These are phyloP conservation scores for Phataginus tricuspis DNA, from an alignment of 2,797 vertebrate genomes.

Conservation along the genomic window DNA sequence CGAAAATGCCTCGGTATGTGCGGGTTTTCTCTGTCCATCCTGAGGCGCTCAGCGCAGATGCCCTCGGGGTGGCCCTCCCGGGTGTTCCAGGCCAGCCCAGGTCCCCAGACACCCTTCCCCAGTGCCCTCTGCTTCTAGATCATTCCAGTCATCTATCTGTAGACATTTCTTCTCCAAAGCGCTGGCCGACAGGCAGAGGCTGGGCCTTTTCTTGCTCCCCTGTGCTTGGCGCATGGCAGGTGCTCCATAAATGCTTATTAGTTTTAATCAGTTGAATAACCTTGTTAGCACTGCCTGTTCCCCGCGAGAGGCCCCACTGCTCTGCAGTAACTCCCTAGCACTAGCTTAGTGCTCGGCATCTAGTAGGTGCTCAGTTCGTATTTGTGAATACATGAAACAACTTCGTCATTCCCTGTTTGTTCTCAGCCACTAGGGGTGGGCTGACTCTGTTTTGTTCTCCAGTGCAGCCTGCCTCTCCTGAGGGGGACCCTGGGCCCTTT, in stretches of 20 bases:
- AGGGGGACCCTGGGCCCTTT: accelerated
- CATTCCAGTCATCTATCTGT: no score
- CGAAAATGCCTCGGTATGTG: not conserved
- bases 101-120: not conserved
- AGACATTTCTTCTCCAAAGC: accelerated
- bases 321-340: not conserved
- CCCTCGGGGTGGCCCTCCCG: no score
- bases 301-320: not conserved
- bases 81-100: not conserved
- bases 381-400: accelerated
- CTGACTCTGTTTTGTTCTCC: accelerated
- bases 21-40: not conserved
- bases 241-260: not conserved
- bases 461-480: no score
- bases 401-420: no score
- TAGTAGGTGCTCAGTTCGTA: not conserved
- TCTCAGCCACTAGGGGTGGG: not conserved
- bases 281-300: not conserved
- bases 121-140: not conserved
- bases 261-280: not conserved
- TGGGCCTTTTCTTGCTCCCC: not conserved
- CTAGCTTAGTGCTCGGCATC: accelerated
- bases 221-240: not conserved
- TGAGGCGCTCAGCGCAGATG: not conserved
- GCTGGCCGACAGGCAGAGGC: not conserved